Conservation (phyloP, 1,140 invertebrate genomes). For the Pseudomyrmex pallidus region DNA sequence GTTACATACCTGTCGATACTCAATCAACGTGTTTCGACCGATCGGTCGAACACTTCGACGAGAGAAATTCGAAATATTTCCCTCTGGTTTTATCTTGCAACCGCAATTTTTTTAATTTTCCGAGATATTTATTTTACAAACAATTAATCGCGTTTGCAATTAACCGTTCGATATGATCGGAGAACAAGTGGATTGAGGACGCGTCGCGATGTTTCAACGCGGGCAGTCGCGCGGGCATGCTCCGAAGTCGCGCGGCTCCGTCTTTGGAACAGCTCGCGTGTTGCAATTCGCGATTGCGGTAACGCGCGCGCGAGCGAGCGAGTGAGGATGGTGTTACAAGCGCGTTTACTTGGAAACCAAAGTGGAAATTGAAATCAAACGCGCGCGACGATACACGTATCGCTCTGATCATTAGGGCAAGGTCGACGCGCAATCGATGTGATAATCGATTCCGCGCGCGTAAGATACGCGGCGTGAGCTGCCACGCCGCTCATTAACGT, state of each 20-base stretch:
- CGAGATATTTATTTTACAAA: no score
- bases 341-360: slow-evolving; percentile 42
- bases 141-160: no score
- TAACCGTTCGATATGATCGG: neutral
- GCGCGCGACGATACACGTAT: slow-evolving; percentile 25
- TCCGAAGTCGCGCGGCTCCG: neutral
- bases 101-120: no score
- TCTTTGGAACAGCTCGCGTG: neutral
- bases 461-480: neutral
- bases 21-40: slow-evolving; percentile 24
- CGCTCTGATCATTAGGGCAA: slow-evolving; percentile 52
- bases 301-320: slow-evolving; percentile 39
- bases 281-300: slow-evolving; percentile 39
- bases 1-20: slow-evolving; percentile 43
- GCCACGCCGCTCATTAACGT: slow-evolving; percentile 38
- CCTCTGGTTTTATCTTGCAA: no score
- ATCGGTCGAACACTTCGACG: neutral
- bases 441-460: slow-evolving; percentile 8
- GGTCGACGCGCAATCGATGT: slow-evolving; percentile 47
- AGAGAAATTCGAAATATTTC: no score
- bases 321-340: slow-evolving; percentile 31
- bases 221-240: neutral
- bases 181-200: neutral
- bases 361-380: slow-evolving; percentile 37
- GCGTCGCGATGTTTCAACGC: neutral